Evolutionary conservation across 2,888 invertebrate genomes (phyloP).

Genomic region (Coenonympha glycerion): DNA sequence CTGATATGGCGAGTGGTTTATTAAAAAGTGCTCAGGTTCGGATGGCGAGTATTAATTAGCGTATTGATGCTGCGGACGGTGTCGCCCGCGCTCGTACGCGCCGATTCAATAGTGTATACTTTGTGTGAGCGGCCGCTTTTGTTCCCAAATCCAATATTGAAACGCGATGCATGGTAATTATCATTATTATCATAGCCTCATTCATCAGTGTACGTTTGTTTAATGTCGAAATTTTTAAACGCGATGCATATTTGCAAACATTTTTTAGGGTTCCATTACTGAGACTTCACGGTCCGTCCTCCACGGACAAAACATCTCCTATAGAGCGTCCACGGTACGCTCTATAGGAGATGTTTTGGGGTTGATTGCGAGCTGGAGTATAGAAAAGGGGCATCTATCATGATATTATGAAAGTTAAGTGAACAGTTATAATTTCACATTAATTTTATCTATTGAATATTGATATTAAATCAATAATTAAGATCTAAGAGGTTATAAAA

Average conservation of each 20-base stretch:
- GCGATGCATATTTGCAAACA: background rate
- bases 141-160: slow-evolving; percentile 16
- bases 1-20: slow-evolving; percentile 23
- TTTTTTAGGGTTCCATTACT: too few relatives aligned
- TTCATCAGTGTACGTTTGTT: slow-evolving; percentile 11
- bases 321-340: too few relatives aligned
- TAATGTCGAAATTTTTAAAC: background rate
- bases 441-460: too few relatives aligned
- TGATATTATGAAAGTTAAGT: too few relatives aligned
- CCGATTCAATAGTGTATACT: slow-evolving; percentile 4
- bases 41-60: slow-evolving; percentile 41
- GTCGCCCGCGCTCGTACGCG: slow-evolving; percentile 21
- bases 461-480: too few relatives aligned
- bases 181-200: background rate
- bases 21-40: slow-evolving; percentile 32
- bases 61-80: slow-evolving; percentile 35
- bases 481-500: too few relatives aligned
- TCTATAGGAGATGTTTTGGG: too few relatives aligned
- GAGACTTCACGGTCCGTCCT: too few relatives aligned
- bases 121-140: slow-evolving; percentile 9
- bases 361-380: too few relatives aligned
- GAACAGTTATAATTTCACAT: too few relatives aligned
- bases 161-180: background rate
- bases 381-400: too few relatives aligned
- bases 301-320: too few relatives aligned